Base-by-base conservation (phyloP, 2,888 invertebrate species). In the Tanytarsus gracilentus region DNA sequence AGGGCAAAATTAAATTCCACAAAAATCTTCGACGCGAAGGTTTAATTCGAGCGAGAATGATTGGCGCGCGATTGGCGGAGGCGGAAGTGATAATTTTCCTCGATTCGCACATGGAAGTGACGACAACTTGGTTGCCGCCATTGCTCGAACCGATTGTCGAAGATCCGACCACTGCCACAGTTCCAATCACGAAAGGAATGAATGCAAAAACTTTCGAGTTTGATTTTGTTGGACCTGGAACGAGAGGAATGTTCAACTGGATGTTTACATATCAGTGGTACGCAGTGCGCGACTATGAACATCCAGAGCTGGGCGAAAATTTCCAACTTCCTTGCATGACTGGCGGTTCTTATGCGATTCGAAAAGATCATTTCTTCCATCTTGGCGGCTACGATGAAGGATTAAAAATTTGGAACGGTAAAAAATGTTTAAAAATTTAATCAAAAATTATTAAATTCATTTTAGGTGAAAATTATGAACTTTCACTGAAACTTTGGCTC, bases 401-500 rank as follows among this genome's bases (percentile, higher is more conserved):
- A 6, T 14, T 53, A 14, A 33, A 14, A 14, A 53, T 53, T 6
- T 53, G 53, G 53, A 53, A 53, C 18, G 53, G 96, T 14, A 18
- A 16, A 1, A 18, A 40, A 1, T 1, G 3, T 4, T n/a, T 33
- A 3, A n/a, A 4, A 2, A 33, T 3, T 1, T 3, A 33, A 33
- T 1, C 1, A 33, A n/a, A 33, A 33, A 33, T 4, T 4, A 3
- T 6, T 11, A n/a, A n/a, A n/a, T 33, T 11, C n/a, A 36, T 36
- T 36, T 36, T 36, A 21, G 48, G 48, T 1, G 97, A 97, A 71
- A 96, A 97, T 71, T 97, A 95, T 68, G 97, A 97, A 69, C 78
- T 97, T n/a, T 95, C 95, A 63, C 97, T 97, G 69, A 96, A 96
- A 80, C 84, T 95, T 59, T 95, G 96, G 95, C 94, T 94, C 75